Evolutionary conservation across 2,113 vertebrate species (phyloP), one percentile per base, ranked within the genome.

Genomic region (Eira barbara): DNA sequence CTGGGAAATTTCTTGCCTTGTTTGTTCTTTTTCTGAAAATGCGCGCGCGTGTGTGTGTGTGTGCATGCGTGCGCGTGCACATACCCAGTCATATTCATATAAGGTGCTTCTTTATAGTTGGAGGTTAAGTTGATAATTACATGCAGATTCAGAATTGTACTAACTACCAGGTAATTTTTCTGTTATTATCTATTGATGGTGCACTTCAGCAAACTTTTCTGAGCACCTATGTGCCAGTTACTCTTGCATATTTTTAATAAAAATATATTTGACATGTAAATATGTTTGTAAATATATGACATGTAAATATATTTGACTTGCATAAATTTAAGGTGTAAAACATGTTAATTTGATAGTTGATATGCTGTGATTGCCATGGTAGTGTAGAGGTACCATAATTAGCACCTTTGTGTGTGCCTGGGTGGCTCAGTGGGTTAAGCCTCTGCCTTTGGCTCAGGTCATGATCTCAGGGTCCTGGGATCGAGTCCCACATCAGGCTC

Each of bases 1-100:
- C 29, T 49, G 45, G 27, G 29, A 79, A 11, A 79, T 79, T 49
- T 79, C 76, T 79, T 49, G 45, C 45, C 17, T 20, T 79, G 29
- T 78, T 78, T 49, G 15, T 49, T 78, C 74, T 78, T 45, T 76
- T 76, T 79, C 76, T 49, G 74, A 78, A 78, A 49, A 17, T n/a
- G n/a, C n/a, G n/a, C n/a, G n/a, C n/a, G n/a, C n/a, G n/a, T n/a
- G n/a, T n/a, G 36, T 73, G 36, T 39, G 69, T 23, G 18, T 71
- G 18, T 12, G 34, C n/a, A n/a, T 2, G 39, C 17, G 6, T 4
- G 21, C 8, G 25, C 1, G 27, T 7, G 15, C 15, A 13, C 45
- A 3, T 47, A 15, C 0, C 8, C 4, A 57, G 18, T 34, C 74
- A 10, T 49, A 49, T 11, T 78, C 29, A 3, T 49, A 31, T 7